phyloP scores from a whole-genome alignment of 2,797 vertebrate genomes.

The Acestrorhynchus altus region DNA sequence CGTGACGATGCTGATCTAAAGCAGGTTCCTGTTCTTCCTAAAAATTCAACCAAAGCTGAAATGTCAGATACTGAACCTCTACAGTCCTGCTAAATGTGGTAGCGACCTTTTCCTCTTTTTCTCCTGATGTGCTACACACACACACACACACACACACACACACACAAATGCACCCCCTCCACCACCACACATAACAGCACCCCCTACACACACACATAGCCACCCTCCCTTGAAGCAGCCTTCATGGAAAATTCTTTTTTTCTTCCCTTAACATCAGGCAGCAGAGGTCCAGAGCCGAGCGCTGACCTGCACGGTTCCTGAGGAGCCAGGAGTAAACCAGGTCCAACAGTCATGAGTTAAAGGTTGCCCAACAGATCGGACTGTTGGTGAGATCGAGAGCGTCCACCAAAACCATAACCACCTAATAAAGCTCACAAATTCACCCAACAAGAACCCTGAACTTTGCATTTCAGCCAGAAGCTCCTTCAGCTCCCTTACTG shows the following conservation, averaged over 20 bases:
- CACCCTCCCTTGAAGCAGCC: not conserved
- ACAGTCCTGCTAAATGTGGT: conserved; percentile 26
- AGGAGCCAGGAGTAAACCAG: not conserved
- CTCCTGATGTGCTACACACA: conserved; percentile 4
- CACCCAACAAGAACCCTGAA: not conserved
- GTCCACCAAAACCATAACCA: not conserved
- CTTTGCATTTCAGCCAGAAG: not conserved
- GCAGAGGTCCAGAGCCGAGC: conserved; percentile 6
- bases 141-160: conserved; percentile 2
- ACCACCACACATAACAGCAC: not conserved
- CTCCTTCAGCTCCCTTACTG: not conserved
- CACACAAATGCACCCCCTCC: conserved; percentile 14
- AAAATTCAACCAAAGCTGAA: not conserved
- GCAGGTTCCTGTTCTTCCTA: not conserved
- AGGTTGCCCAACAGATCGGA: not conserved
- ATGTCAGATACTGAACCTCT: conserved; percentile 30
- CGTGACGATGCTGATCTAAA: not conserved
- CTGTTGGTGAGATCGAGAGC: not conserved
- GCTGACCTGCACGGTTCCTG: not conserved
- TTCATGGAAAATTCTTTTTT: not conserved
- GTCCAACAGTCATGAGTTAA: not conserved
- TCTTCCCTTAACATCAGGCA: conserved; percentile 3
- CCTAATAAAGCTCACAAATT: not conserved
- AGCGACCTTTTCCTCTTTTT: conserved; percentile 35
- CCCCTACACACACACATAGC: not conserved